Conservation (phyloP, 2,888 invertebrate species). For the Aphidoletes aphidimyza region DNA sequence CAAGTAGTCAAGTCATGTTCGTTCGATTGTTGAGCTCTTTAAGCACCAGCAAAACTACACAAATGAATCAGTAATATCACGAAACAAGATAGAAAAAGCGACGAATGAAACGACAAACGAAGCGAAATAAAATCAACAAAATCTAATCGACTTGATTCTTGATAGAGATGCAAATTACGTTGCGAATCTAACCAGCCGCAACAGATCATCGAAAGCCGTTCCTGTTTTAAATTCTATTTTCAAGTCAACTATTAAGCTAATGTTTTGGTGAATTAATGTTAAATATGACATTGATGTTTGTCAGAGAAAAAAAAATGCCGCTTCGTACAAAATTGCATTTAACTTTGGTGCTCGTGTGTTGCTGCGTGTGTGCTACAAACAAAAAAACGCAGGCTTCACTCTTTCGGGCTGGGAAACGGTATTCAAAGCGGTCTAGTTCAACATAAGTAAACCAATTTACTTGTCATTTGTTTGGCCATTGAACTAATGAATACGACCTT, state of each 20-base stretch:
- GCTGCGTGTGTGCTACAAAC: not conserved
- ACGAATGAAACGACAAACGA: not conserved
- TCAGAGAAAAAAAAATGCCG: not conserved
- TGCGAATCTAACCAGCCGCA: not conserved
- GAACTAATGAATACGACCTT: conserved; percentile 39
- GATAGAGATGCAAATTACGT: not conserved
- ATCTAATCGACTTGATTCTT: not conserved
- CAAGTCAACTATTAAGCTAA: not conserved
- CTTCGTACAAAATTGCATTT: too few relatives aligned
- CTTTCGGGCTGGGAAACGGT: too few relatives aligned
- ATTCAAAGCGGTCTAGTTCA: conserved; percentile 5
- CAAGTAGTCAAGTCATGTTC: conserved; percentile 6
- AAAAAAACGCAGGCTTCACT: not conserved
- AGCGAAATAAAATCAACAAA: not conserved
- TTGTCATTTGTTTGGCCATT: conserved; percentile 35
- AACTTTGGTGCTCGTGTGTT: not conserved
- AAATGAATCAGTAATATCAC: not conserved
- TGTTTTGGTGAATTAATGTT: too few relatives aligned
- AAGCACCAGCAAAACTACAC: conserved; percentile 37
- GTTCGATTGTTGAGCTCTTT: conserved; percentile 15
- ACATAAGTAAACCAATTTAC: not conserved
- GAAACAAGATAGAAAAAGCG: not conserved
- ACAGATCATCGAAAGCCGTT: not conserved
- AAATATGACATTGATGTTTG: not conserved
- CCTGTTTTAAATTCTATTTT: not conserved